phyloP scores from a whole-genome alignment of 2,888 invertebrate species.

The Coenonympha glycerion region DNA sequence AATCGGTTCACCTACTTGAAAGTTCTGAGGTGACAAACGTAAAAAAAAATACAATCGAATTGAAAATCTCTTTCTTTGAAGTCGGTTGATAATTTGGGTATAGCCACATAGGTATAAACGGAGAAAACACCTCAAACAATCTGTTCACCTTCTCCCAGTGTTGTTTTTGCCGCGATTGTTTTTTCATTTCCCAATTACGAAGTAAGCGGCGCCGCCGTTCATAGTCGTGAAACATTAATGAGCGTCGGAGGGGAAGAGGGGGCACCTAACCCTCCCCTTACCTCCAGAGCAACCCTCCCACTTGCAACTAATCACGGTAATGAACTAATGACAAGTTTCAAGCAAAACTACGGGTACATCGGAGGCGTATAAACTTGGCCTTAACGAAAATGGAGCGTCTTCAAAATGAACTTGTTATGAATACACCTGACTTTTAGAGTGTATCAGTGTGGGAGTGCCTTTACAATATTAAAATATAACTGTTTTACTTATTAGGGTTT shows the following conservation, averaged over 20 bases:
- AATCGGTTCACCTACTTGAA: no score
- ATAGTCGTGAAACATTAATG: slow-evolving; percentile 67
- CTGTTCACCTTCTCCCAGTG: background rate
- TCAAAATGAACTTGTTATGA: background rate
- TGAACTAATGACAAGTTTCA: slow-evolving; percentile 65
- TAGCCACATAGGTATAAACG: no score
- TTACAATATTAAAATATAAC: background rate
- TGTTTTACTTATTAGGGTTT: no score
- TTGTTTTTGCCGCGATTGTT: slow-evolving; percentile 50
- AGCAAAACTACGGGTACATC: slow-evolving; percentile 44
- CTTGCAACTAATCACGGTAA: slow-evolving; percentile 59
- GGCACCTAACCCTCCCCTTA: slow-evolving; percentile 20
- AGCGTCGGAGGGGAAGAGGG: slow-evolving; percentile 42
- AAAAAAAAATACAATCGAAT: no score
- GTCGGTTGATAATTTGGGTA: no score
- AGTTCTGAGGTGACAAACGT: no score
- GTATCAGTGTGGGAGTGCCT: background rate
- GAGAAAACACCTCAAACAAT: background rate
- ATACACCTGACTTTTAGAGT: background rate
- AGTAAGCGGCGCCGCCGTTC: slow-evolving; percentile 55
- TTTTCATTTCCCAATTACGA: slow-evolving; percentile 64
- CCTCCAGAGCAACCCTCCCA: slow-evolving; percentile 28
- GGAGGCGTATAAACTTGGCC: slow-evolving; percentile 36
- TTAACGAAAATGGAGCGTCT: slow-evolving; percentile 7
- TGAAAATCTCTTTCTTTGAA: no score